Conservation (phyloP, 2,113 vertebrate species). For the Triplophysa siluroides region DNA sequence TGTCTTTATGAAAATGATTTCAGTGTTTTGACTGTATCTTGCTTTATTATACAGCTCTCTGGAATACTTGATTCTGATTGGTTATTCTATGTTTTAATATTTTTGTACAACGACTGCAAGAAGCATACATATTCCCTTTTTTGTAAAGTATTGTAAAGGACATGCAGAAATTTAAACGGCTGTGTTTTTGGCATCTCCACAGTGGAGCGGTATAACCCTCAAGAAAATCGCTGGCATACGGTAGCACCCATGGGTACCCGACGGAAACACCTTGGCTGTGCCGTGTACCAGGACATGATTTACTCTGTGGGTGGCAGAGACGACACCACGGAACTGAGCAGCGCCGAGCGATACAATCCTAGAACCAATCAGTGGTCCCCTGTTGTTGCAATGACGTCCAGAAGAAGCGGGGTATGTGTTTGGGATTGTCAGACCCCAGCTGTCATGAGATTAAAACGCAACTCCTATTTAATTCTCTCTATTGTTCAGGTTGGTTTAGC, state of each 20-base stretch:
- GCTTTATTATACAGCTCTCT: too few species aligned
- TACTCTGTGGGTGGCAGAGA: constrained; percentile 97
- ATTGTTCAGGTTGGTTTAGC: constrained; percentile 88
- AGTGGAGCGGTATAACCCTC: constrained; percentile 98
- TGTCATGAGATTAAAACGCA: too few species aligned
- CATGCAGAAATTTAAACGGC: neutral
- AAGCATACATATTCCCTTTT: too few species aligned
- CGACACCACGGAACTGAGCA: constrained; percentile 96
- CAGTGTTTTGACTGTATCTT: too few species aligned
- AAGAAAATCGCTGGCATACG: constrained; percentile 98
- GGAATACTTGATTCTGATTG: too few species aligned
- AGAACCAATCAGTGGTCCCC: constrained; percentile 98
- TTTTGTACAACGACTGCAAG: too few species aligned
- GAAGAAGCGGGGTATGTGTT: constrained; percentile 87
- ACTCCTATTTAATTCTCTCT: neutral
- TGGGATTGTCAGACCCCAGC: neutral
- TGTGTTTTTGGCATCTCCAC: neutral
- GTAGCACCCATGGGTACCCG: constrained; percentile 97
- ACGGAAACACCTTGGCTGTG: constrained; percentile 95
- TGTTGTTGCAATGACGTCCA: constrained; percentile 97
- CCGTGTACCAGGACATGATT: constrained; percentile 99
- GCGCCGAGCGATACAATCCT: constrained; percentile 95
- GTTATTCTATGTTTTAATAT: too few species aligned
- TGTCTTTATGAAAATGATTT: neutral
- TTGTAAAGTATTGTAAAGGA: neutral